Base-by-base conservation (phyloP, 2,113 vertebrate species). In the Struthio camelus region DNA sequence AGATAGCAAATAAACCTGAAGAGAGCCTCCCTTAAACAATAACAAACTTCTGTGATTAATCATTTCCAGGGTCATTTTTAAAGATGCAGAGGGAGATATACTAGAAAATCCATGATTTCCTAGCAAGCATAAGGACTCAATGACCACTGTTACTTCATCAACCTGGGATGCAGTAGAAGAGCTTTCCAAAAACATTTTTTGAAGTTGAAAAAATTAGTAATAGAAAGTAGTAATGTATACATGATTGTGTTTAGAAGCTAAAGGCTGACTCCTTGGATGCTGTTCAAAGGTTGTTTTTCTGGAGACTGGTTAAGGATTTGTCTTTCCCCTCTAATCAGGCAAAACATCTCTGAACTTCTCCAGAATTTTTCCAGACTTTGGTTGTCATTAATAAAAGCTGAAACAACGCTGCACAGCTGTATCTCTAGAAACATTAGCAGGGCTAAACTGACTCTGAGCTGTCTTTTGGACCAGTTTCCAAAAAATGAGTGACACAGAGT, bases 51-150 rank as follows among this genome's bases (percentile, higher is more conserved):
- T 73, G 34, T 77, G 86, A 50, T 93, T 89, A 87, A 87, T 90
- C 16, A 42, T 88, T 86, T 71, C 62, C 23, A 72, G 73, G 40
- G 20, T 69, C 93, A 89, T 82, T 96, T 97, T 89, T 79, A 77
- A 87, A 93, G 86, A 89, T 90, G 34, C 8, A 0, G 61, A 30
- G n/a, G 54, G 71, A 95, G 56, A 87, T 92, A 80, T 0, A 19
- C 59, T 58, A 80, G 77, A 85, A 91, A 82, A 91, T 19, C 16
- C 62, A 34, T 58, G 10, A 40, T 87, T 82, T 87, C 53, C 90
- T 90, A 66, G 67, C 40, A 77, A 64, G 14, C 81, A 5, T 53
- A 59, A 89, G 85, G 36, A 36, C 61, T 11, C 38, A n/a, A 2
- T 91, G 93, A 96, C 76, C 85, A 10, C 1, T 20, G 18, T 93